Evolutionary conservation across 1,140 invertebrate genomes (phyloP).

Genomic region (Zaprionus davidi): DNA sequence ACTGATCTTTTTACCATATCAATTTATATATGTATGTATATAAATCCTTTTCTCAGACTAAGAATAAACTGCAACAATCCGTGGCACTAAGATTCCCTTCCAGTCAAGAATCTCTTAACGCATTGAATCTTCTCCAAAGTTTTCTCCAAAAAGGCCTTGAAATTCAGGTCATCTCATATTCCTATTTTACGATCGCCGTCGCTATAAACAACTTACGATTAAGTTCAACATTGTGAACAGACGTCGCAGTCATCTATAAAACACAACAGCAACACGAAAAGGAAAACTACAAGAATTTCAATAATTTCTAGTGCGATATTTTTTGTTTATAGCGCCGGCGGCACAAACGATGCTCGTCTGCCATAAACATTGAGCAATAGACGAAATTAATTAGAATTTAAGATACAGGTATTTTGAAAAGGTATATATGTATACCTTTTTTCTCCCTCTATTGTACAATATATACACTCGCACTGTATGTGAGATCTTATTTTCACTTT

Average conservation of each 20-base stretch:
- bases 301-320: conserved; percentile 64
- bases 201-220: conserved; percentile 50
- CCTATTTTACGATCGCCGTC: conserved; percentile 35
- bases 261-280: conserved; percentile 30
- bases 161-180: conserved; percentile 44
- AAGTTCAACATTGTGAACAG: conserved; percentile 35
- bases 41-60: neutral
- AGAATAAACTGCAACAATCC: neutral
- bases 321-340: conserved; percentile 64
- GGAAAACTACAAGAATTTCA: conserved; percentile 46
- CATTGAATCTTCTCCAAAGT: neutral
- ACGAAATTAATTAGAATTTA: conserved; percentile 40
- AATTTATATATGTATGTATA: too few species aligned
- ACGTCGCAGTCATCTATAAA: conserved; percentile 36
- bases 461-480: too few species aligned
- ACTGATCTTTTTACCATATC: too few species aligned
- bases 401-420: conserved; percentile 20
- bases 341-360: conserved; percentile 27
- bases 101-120: neutral
- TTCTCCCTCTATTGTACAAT: neutral
- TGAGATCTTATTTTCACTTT: too few species aligned
- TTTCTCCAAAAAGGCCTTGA: conserved; percentile 23
- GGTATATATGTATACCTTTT: conserved; percentile 7
- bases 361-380: conserved; percentile 56
- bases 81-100: too few species aligned